Percentiles rank a stretch among this genome's conserved stretches.
phyloP scores from a whole-genome alignment of 2,888 invertebrate genomes.

The Ornithoptera priamus region DNA sequence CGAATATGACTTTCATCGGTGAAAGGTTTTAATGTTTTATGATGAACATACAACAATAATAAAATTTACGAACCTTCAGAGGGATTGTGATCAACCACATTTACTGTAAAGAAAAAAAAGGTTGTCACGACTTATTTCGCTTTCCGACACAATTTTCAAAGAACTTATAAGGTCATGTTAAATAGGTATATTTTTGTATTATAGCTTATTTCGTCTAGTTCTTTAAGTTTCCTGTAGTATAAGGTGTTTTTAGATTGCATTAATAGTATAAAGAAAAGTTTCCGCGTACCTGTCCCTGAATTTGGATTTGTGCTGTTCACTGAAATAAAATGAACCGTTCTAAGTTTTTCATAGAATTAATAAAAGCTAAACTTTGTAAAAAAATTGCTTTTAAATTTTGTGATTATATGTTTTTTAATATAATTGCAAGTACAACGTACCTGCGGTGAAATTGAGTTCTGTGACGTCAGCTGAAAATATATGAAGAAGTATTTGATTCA shows the following conservation, averaged over 20 bases:
- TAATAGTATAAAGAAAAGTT: background rate
- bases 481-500: background rate
- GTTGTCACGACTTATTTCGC: too few species aligned
- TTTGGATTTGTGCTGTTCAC: background rate
- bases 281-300: background rate
- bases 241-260: background rate
- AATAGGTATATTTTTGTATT: background rate
- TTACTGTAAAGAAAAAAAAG: conserved; percentile 22
- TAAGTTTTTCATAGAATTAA: background rate
- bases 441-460: conserved; percentile 15
- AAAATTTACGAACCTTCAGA: conserved; percentile 8
- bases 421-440: conserved; percentile 4
- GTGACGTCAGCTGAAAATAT: conserved; percentile 32
- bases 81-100: conserved; percentile 26
- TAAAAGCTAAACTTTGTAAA: too few species aligned
- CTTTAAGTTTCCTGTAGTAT: background rate
- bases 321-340: background rate
- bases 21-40: background rate
- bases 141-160: too few species aligned
- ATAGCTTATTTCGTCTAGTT: background rate
- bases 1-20: background rate
- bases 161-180: too few species aligned
- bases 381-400: too few species aligned
- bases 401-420: background rate
- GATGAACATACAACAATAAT: too few species aligned